A percentile compares a stretch with the other conserved stretches of the same genome.
phyloP scores from a whole-genome alignment of 2,113 vertebrate genomes.

The Alces alces region DNA sequence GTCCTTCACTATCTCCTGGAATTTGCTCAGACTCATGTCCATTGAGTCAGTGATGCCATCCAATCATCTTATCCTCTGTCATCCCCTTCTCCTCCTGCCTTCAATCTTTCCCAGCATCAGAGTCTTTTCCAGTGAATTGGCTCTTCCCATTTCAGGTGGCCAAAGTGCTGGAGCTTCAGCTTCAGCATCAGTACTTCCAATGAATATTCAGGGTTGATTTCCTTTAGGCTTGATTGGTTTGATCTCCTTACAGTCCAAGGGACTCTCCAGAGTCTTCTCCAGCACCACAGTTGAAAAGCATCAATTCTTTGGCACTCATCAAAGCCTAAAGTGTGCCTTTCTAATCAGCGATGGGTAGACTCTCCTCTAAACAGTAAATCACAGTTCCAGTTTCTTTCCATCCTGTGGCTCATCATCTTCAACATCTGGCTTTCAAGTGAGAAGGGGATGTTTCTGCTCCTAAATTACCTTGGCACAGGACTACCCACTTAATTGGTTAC shows the following conservation, averaged over 20 bases:
- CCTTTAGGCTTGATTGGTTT: neutral
- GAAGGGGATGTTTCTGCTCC: neutral
- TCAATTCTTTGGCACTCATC: neutral
- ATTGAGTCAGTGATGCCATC: neutral
- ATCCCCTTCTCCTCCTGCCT: neutral
- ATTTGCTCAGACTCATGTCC: neutral
- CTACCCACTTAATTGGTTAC: neutral
- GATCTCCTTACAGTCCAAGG: neutral
- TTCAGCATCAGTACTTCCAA: neutral
- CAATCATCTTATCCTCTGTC: neutral
- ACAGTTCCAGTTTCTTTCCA: neutral
- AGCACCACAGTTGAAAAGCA: neutral
- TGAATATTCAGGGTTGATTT: neutral
- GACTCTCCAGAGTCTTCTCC: neutral
- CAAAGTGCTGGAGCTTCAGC: neutral
- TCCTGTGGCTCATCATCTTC: neutral
- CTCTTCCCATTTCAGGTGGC: neutral
- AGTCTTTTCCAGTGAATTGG: neutral
- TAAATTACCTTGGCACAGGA: neutral
- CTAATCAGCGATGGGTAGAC: neutral
- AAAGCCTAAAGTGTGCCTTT: neutral
- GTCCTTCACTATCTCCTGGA: neutral
- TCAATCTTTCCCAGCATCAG: neutral
- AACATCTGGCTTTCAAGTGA: neutral
- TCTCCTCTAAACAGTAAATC: neutral